phyloP scores from a whole-genome alignment of 1,140 invertebrate genomes.

The Teleogryllus occipitalis region DNA sequence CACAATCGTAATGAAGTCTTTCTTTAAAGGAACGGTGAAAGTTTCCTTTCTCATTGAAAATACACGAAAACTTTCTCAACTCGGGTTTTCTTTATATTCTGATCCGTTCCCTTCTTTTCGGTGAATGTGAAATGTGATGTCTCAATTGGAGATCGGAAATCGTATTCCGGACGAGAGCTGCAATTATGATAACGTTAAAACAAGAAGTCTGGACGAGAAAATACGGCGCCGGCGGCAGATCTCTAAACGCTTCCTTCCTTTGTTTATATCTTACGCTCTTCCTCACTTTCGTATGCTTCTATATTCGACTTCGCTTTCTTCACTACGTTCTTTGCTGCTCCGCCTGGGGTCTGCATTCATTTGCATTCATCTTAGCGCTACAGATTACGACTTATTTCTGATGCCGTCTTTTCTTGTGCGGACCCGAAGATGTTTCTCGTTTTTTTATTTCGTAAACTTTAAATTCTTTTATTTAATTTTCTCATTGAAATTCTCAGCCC shows the following conservation, averaged over 20 bases:
- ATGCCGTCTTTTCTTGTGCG: background rate
- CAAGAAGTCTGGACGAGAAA: no score
- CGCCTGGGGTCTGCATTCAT: background rate
- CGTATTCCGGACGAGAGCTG: no score
- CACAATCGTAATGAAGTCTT: no score
- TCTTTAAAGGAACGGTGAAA: no score
- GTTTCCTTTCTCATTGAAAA: no score
- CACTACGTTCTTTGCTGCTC: background rate
- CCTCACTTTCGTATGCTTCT: background rate
- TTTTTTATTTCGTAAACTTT: background rate
- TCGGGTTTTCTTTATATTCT: no score
- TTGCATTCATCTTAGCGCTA: background rate
- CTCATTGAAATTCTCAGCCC: background rate
- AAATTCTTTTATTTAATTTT: background rate
- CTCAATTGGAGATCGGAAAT: no score
- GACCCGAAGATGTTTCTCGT: background rate
- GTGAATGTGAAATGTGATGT: no score
- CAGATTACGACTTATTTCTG: background rate
- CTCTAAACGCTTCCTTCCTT: background rate
- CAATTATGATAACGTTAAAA: no score
- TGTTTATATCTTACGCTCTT: background rate
- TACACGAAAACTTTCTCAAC: no score
- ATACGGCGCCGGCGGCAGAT: background rate
- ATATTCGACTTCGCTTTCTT: background rate
- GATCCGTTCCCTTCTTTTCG: no score